Evolutionary conservation across 2,113 vertebrate species (phyloP), one percentile per base, ranked within the genome.

Genomic region (Phycodurus eques): DNA sequence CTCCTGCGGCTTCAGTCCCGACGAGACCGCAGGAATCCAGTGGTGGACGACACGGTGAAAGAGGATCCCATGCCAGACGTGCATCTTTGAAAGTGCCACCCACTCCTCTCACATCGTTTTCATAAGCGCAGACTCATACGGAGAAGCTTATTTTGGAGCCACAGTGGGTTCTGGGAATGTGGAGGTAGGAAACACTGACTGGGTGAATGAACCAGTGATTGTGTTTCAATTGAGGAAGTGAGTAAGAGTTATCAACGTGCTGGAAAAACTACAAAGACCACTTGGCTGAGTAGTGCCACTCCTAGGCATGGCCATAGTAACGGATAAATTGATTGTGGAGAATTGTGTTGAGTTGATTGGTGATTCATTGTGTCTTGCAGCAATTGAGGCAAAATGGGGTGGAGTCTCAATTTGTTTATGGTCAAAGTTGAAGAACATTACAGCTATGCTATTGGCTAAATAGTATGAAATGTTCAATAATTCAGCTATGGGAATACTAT

Each of bases 21-120:
- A 86, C 86, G 35, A 79, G 81, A 89, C 91, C 92, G 4, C 92
- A 93, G 91, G 91, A 93, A 93, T 93, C 88, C 79, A 82, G 83
- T 10, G 56, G 77, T 39, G 80, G 75, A 86, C 85, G 79, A 78
- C 67, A 75, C 90, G 88, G 89, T 91, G 90, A 89, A 92, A 90
- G 80, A 84, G 72, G 89, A 89, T 89, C 88, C 79, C 33, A 46
- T 77, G 73, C 76, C 81, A 83, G 80, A 71, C 56, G 19, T 68
- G 35, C 76, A 88, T 80, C 89, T 89, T 87, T 85, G 80, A 88
- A 84, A 90, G 80, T 63, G 70, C 77, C 86, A 86, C 79, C 83
- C 83, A 74, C 74, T 80, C 79, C 72, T 80, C 81, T 88, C 80
- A 71, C 76, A 68, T 85, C 72, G 56, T 77, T 81, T 81, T 85